A percentile compares a stretch with the other conserved stretches of the same genome.
phyloP scores from a whole-genome alignment of 2,797 vertebrate species.

The Lateolabrax maculatus region DNA sequence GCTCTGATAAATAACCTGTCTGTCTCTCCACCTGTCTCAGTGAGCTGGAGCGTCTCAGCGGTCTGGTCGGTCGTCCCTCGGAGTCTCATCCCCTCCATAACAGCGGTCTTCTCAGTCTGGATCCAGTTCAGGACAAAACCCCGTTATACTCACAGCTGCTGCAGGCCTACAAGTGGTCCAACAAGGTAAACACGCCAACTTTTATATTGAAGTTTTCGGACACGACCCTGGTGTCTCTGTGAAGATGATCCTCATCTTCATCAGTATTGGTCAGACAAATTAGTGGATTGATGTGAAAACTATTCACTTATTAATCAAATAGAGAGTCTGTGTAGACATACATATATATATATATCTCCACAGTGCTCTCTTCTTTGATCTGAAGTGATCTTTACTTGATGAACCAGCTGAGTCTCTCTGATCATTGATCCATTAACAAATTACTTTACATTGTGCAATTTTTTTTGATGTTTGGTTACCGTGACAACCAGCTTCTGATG shows the following conservation, averaged over 20 bases:
- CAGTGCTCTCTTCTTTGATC: too few species aligned
- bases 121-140: conserved; percentile 98
- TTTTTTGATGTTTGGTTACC: neutral
- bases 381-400: neutral
- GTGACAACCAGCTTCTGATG: neutral
- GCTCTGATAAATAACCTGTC: too few species aligned
- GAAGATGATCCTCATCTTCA: too few species aligned
- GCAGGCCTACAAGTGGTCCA: conserved; percentile 99
- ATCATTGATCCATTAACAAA: neutral
- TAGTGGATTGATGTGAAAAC: too few species aligned
- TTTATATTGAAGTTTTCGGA: too few species aligned
- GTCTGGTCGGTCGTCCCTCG: conserved; percentile 95
- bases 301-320: too few species aligned
- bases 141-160: conserved; percentile 97
- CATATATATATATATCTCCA: too few species aligned
- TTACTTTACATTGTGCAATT: neutral
- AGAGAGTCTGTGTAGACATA: too few species aligned
- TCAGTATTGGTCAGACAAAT: too few species aligned
- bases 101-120: conserved; percentile 94
- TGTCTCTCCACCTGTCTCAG: conserved; percentile 65
- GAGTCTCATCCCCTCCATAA: conserved; percentile 98
- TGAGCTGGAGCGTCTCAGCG: conserved; percentile 95
- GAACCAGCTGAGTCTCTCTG: neutral
- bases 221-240: too few species aligned
- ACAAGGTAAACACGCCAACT: conserved; percentile 88